Conservation (phyloP, 2,113 vertebrate species). For the Puma concolor region DNA sequence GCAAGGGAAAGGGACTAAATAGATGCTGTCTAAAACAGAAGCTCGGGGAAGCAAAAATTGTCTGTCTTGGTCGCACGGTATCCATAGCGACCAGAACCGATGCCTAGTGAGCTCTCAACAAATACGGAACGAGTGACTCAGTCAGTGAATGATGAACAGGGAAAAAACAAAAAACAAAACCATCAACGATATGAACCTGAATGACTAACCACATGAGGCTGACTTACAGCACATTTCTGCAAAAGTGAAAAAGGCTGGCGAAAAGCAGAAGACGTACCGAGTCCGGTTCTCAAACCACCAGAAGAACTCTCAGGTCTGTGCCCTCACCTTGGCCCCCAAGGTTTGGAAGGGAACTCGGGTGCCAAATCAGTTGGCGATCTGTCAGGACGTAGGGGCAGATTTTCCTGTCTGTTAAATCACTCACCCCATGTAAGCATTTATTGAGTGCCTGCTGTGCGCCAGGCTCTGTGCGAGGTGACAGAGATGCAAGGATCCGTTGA, state of each 20-base stretch:
- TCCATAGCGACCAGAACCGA: not conserved
- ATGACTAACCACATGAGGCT: not conserved
- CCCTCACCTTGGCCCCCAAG: not conserved
- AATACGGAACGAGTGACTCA: not conserved
- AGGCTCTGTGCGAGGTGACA: not conserved
- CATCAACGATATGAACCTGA: not conserved
- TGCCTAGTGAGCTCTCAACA: not conserved
- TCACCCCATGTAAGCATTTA: rapidly evolving
- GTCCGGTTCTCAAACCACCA: not conserved
- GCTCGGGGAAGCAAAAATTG: not conserved
- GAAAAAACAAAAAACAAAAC: not conserved
- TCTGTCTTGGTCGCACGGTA: not conserved
- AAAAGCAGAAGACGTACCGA: not conserved
- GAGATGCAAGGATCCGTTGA: not conserved
- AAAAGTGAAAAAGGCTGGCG: not conserved
- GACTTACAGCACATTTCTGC: not conserved
- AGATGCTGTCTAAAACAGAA: not conserved
- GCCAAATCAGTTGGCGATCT: not conserved
- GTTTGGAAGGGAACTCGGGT: not conserved
- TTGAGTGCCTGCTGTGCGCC: not conserved
- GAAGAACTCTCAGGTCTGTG: not conserved
- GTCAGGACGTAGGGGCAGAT: not conserved
- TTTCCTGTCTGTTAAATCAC: not conserved
- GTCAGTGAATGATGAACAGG: not conserved
- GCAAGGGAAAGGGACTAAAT: not conserved